These are phyloP conservation scores for Pampus argenteus DNA, from an alignment of 2,797 vertebrate species.

Conservation along the genomic window DNA sequence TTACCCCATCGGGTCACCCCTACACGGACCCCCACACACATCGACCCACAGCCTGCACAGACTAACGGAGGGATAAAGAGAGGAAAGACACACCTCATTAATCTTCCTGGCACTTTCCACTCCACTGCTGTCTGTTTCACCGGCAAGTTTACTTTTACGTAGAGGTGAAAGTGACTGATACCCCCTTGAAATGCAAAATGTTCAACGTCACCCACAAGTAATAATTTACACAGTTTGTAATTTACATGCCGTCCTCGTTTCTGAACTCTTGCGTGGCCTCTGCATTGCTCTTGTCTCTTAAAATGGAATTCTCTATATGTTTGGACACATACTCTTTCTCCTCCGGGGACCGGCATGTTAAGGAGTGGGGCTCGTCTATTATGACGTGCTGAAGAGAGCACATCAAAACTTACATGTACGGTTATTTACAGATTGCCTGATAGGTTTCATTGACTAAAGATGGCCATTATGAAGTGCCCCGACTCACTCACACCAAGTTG, in stretches of 20 bases:
- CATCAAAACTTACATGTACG: slow-evolving; percentile 62
- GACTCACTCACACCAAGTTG: slow-evolving; percentile 47
- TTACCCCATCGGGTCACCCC: slow-evolving; percentile 47
- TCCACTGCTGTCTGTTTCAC: slow-evolving; percentile 68
- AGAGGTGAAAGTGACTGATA: slow-evolving; percentile 82
- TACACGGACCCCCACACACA: slow-evolving; percentile 56
- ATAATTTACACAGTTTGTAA: slow-evolving; percentile 71
- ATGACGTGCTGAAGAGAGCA: slow-evolving; percentile 53
- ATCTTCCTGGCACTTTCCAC: slow-evolving; percentile 79
- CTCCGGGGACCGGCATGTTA: slow-evolving; percentile 37
- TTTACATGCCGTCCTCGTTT: slow-evolving; percentile 56
- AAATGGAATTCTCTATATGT: slow-evolving; percentile 61
- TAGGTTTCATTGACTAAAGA: slow-evolving; percentile 42
- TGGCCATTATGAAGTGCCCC: slow-evolving; percentile 22
- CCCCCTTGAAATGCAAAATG: slow-evolving; percentile 68
- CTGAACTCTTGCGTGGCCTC: slow-evolving; percentile 36
- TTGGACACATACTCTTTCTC: slow-evolving; percentile 49
- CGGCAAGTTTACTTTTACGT: slow-evolving; percentile 75
- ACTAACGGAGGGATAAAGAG: slow-evolving; percentile 74
- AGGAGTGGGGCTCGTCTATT: slow-evolving; percentile 48
- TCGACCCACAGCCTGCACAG: slow-evolving; percentile 50
- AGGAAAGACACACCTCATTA: slow-evolving; percentile 81
- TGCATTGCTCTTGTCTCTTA: slow-evolving; percentile 45
- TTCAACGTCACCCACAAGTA: slow-evolving; percentile 73
- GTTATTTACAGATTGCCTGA: slow-evolving; percentile 27